Conservation (phyloP, 2,888 invertebrate species). For the Eugnorisma glareosa region DNA sequence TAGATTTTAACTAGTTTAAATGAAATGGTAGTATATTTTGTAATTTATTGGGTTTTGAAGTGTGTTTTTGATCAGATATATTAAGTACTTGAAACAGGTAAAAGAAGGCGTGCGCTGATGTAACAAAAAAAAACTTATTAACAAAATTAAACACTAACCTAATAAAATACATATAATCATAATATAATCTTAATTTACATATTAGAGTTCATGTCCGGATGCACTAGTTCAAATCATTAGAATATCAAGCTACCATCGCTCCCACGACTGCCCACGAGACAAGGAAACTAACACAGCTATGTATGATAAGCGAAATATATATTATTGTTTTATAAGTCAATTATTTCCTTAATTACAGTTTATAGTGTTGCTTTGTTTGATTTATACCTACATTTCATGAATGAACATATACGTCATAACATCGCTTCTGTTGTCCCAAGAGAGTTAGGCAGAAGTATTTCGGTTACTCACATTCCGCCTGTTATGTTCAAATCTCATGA, state of each 20-base stretch:
- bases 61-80: too few relatives aligned
- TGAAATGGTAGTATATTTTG: not conserved
- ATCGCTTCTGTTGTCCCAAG: too few relatives aligned
- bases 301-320: not conserved
- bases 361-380: not conserved
- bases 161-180: not conserved
- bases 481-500: not conserved
- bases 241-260: constrained; percentile 12
- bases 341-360: constrained; percentile 26
- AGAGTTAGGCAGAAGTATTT: not conserved
- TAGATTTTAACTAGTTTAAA: not conserved
- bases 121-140: not conserved
- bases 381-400: not conserved
- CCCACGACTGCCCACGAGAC: constrained; percentile 40
- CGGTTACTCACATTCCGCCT: not conserved
- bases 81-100: too few relatives aligned
- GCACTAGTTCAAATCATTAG: constrained; percentile 21
- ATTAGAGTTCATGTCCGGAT: not conserved
- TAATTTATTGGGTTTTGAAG: too few relatives aligned
- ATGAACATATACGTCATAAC: not conserved
- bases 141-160: not conserved
- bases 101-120: not conserved
- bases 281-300: constrained; percentile 24
- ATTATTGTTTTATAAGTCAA: constrained; percentile 3
- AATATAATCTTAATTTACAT: too few relatives aligned